These are phyloP conservation scores for Hippocampus guttulatus DNA, from an alignment of 2,113 vertebrate species.

Conservation along the genomic window DNA sequence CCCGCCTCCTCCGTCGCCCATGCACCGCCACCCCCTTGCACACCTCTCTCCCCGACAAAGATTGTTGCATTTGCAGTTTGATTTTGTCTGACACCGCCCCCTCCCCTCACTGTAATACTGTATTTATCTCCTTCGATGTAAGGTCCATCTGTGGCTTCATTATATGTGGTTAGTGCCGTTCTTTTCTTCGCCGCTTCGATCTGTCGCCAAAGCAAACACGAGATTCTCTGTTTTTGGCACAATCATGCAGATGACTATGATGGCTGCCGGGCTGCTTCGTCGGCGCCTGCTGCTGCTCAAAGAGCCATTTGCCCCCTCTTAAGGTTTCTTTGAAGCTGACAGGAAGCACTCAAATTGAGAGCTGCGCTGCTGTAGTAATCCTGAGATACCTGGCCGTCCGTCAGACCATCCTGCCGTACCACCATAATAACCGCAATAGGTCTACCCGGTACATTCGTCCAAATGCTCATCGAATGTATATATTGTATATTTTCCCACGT, in stretches of 20 bases:
- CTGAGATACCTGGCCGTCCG: conserved; percentile 26
- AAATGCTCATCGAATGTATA: too few species aligned
- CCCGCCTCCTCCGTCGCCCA: conserved; percentile 41
- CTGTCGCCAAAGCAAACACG: conserved; percentile 73
- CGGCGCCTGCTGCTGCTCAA: conserved; percentile 53
- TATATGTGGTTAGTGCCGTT: conserved; percentile 70
- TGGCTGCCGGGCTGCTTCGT: conserved; percentile 62
- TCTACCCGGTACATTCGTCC: neutral
- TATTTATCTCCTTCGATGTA: conserved; percentile 39
- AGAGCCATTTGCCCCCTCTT: conserved; percentile 60
- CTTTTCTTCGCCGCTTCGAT: conserved; percentile 70
- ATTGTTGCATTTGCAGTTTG: conserved; percentile 71
- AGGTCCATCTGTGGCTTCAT: conserved; percentile 69
- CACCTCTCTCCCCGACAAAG: conserved; percentile 46
- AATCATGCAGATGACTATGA: conserved; percentile 61
- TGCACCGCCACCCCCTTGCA: conserved; percentile 22
- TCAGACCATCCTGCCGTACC: neutral
- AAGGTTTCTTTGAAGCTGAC: conserved; percentile 67
- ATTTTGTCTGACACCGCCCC: conserved; percentile 59
- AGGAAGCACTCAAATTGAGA: conserved; percentile 51
- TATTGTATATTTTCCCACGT: too few species aligned
- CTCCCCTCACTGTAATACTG: conserved; percentile 24
- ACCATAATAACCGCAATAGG: neutral
- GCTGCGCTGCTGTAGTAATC: conserved; percentile 54
- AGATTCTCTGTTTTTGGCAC: conserved; percentile 63